Evolutionary conservation across 2,113 vertebrate species (phyloP).

Genomic region (Xiphias gladius): DNA sequence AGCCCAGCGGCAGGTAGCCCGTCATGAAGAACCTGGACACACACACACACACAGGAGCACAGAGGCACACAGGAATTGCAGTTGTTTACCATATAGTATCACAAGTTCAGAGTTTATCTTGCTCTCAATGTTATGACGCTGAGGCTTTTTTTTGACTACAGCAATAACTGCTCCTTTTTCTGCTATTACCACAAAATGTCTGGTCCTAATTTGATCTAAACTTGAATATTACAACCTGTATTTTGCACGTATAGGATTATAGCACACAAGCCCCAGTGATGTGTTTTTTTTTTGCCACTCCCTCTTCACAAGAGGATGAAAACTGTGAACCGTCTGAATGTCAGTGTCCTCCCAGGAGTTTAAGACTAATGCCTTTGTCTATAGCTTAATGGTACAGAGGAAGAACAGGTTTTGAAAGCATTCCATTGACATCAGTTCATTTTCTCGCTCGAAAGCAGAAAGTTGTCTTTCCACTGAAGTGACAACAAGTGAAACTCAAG

Average conservation of each 20-base stretch:
- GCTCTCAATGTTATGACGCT: neutral
- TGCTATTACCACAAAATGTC: neutral
- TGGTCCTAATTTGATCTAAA: neutral
- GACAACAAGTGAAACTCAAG: slow-evolving; percentile 35
- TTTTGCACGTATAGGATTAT: no score
- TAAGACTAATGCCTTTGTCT: neutral
- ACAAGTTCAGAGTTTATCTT: neutral
- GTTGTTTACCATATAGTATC: neutral
- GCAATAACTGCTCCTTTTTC: neutral
- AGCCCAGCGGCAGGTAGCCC: slow-evolving; percentile 94
- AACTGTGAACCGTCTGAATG: slow-evolving; percentile 2
- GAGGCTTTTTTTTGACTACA: no score
- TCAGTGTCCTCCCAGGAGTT: neutral
- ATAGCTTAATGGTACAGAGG: neutral
- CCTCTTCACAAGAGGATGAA: neutral
- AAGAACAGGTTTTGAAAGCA: slow-evolving; percentile 7
- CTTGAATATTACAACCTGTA: neutral
- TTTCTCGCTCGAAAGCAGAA: neutral
- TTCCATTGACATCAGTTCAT: neutral
- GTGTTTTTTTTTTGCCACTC: neutral
- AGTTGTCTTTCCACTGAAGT: slow-evolving; percentile 25
- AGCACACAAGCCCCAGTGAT: neutral
- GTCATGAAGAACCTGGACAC: slow-evolving; percentile 95
- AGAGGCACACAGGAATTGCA: neutral
- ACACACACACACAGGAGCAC: neutral